Evolutionary conservation across 2,797 vertebrate species (phyloP).

Genomic region (Limosa lapponica): DNA sequence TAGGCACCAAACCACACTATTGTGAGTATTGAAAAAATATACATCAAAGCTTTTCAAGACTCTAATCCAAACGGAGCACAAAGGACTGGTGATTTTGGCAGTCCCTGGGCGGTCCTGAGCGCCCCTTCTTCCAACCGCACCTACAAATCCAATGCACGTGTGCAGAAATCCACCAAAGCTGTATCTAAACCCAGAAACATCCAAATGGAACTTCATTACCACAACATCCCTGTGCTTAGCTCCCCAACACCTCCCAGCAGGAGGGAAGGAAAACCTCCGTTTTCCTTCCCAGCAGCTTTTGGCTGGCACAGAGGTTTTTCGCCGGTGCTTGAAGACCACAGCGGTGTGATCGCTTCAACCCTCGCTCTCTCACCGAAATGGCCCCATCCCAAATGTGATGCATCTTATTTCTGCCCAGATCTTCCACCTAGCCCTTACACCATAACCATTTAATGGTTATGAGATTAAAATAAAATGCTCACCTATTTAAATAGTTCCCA

Average conservation of each 20-base stretch:
- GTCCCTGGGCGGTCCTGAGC: background rate
- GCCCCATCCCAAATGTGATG: background rate
- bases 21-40: constrained; percentile 22
- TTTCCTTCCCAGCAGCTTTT: background rate
- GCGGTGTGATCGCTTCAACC: rapidly evolving
- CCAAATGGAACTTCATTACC: background rate
- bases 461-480: background rate
- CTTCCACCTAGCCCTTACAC: background rate
- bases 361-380: background rate
- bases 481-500: background rate
- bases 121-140: background rate
- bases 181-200: background rate
- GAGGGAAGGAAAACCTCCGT: background rate
- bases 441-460: background rate
- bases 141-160: rapidly evolving
- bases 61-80: background rate
- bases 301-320: background rate
- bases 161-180: background rate
- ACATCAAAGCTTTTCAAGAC: background rate
- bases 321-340: background rate
- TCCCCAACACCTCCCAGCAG: background rate
- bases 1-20: background rate
- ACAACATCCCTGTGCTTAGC: rapidly evolving
- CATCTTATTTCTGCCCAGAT: background rate
- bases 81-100: background rate